Evolutionary conservation across 2,113 vertebrate genomes (phyloP).

Genomic region (Piliocolobus tephrosceles): DNA sequence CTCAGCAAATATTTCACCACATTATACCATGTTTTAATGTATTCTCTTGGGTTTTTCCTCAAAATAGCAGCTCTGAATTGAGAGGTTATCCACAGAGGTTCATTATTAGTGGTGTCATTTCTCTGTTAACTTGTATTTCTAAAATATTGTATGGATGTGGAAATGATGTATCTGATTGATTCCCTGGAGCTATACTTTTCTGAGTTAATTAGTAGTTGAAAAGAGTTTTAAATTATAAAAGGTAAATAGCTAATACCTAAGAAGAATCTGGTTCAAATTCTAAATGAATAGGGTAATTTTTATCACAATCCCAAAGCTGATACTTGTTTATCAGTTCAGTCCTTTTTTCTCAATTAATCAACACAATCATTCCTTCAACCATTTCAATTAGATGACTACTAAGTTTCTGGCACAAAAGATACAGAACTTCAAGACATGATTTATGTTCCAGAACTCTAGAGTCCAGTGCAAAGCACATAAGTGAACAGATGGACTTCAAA

Average conservation of each 20-base stretch:
- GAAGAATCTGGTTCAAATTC: not conserved
- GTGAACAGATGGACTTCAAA: not conserved
- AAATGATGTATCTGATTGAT: not conserved
- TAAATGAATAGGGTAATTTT: not conserved
- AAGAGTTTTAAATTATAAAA: not conserved
- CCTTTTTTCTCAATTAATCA: not conserved
- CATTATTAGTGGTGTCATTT: not conserved
- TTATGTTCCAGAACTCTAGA: not conserved
- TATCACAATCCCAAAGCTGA: not conserved
- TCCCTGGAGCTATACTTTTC: not conserved
- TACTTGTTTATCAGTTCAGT: not conserved
- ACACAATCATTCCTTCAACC: not conserved
- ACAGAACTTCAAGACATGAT: not conserved
- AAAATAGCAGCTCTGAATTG: not conserved
- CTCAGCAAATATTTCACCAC: not conserved
- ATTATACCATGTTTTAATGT: not conserved
- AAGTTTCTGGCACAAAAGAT: not conserved
- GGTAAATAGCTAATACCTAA: not conserved
- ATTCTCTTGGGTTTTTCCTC: not conserved
- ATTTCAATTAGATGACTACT: not conserved
- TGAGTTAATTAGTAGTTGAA: not conserved
- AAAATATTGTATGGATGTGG: not conserved
- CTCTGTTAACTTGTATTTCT: not conserved
- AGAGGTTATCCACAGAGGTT: not conserved
- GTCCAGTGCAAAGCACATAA: not conserved